Evolutionary conservation across 2,113 vertebrate species (phyloP), one percentile per base, ranked within the genome.

Genomic region (Oplegnathus fasciatus): DNA sequence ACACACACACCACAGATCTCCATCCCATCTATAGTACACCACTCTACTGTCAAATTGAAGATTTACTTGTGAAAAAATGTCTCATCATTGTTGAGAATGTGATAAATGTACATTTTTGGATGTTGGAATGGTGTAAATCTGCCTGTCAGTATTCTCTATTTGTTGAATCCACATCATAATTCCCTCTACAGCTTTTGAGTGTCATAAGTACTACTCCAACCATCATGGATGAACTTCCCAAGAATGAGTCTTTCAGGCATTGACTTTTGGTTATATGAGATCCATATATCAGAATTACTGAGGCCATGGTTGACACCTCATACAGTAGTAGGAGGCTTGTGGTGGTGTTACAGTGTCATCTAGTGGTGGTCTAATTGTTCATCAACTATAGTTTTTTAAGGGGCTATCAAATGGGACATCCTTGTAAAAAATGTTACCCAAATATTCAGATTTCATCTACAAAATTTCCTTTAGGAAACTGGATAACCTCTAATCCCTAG

Each of bases 331-430:
- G n/a, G 24, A 20, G 54, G 4, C 2, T 2, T 37, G 4, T 48
- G 2, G n/a, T 55, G 30, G 77, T 64, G 62, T 44, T 58, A 34
- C 22, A 57, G 67, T n/a, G 58, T 0, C 86, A 58, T 42, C 86
- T 80, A 66, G 74, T 77, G 88, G 78, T 40, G 9, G 5, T 2
- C 3, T 64, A 0, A 46, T 22, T 9, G 50, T 52, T 22, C 6
- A 50, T 18, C 18, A 22, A 22, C 18, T 3, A 50, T 1, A 3
- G 6, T 11, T 44, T 20, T 50, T 5, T 7, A 20, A 20, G 18
- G 17, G 18, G 48, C 20, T 9, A 9, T 52, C 18, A 52, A 50
- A 50, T 50, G 1, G 2, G 5, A 6, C 46, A 5, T 4, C 14
- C 17, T 50, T 18, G 17, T 17, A n/a, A 50, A 50, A 50, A 14